phyloP scores from a whole-genome alignment of 2,888 invertebrate species.

The Sycophila texana region DNA sequence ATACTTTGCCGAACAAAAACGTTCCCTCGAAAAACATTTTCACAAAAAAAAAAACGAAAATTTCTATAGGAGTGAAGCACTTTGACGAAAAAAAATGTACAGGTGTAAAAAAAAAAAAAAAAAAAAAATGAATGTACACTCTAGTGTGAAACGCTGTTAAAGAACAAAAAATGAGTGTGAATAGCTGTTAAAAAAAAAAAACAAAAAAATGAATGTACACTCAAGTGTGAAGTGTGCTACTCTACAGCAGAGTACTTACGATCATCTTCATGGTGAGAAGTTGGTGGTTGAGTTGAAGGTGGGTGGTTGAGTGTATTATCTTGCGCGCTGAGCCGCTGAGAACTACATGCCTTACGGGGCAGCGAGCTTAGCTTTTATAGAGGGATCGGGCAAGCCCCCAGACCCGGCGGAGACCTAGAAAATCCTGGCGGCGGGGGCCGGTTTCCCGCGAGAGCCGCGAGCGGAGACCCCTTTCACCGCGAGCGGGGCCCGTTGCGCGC shows the following conservation, averaged over 20 bases:
- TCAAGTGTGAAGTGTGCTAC: not conserved
- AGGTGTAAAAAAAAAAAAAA: no score
- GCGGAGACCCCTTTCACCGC: constrained; percentile 71
- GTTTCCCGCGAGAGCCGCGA: constrained; percentile 38
- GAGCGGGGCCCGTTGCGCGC: not conserved
- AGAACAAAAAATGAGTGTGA: no score
- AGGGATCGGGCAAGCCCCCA: constrained; percentile 66
- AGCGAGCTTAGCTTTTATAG: constrained; percentile 74
- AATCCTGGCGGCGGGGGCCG: constrained; percentile 68
- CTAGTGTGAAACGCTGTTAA: no score
- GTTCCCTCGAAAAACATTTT: no score
- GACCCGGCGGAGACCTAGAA: constrained; percentile 63
- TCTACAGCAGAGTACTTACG: constrained; percentile 68
- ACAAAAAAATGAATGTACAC: not conserved
- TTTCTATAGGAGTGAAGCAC: no score
- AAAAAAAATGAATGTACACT: not conserved
- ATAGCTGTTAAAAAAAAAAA: not conserved
- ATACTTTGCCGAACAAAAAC: no score
- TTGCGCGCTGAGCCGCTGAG: constrained; percentile 71
- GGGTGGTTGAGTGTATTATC: constrained; percentile 59
- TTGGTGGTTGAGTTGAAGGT: not conserved
- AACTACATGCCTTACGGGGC: constrained; percentile 72
- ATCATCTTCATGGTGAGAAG: constrained; percentile 71
- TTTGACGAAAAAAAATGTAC: no score
- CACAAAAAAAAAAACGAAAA: no score